A percentile compares a stretch with the other conserved stretches of the same genome.
Evolutionary conservation across 1,140 invertebrate genomes (phyloP).

Genomic region (Pachyrhynchus sulphureomaculatus): DNA sequence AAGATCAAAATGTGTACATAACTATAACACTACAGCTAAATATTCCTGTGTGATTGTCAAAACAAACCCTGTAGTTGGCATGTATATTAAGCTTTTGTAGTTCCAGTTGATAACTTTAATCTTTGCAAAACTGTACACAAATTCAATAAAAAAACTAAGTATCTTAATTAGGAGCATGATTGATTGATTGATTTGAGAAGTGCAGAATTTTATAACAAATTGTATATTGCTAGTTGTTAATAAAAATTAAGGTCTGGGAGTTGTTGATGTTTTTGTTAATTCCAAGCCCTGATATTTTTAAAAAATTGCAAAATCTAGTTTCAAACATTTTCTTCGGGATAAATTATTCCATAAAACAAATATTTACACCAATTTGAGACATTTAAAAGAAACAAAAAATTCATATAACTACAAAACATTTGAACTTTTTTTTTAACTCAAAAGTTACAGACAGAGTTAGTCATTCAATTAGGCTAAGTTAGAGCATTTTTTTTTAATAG

Average conservation of each 20-base stretch:
- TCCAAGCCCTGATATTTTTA: too few species aligned
- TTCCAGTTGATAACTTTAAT: constrained; percentile 17
- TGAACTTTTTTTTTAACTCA: too few species aligned
- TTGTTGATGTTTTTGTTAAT: constrained; percentile 9
- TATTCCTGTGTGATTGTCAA: constrained; percentile 1
- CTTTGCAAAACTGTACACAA: constrained; percentile 28
- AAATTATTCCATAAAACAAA: too few species aligned
- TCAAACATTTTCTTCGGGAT: too few species aligned
- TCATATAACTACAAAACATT: too few species aligned
- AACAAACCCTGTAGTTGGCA: constrained; percentile 14
- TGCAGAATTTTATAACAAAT: constrained; percentile 45
- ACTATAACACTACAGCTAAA: not conserved
- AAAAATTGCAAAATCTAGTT: too few species aligned
- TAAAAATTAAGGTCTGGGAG: constrained; percentile 52
- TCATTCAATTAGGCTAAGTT: too few species aligned
- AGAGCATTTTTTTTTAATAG: too few species aligned
- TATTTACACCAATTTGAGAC: too few species aligned
- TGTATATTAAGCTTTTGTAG: constrained; percentile 18
- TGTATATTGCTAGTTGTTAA: constrained; percentile 54
- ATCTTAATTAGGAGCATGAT: constrained; percentile 14
- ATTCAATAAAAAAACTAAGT: constrained; percentile 19
- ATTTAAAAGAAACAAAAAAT: too few species aligned
- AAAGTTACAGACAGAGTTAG: too few species aligned
- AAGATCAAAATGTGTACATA: not conserved
- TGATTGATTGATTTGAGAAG: constrained; percentile 8